Conservation (phyloP, 2,888 invertebrate genomes). For the Theristus sp. region DNA sequence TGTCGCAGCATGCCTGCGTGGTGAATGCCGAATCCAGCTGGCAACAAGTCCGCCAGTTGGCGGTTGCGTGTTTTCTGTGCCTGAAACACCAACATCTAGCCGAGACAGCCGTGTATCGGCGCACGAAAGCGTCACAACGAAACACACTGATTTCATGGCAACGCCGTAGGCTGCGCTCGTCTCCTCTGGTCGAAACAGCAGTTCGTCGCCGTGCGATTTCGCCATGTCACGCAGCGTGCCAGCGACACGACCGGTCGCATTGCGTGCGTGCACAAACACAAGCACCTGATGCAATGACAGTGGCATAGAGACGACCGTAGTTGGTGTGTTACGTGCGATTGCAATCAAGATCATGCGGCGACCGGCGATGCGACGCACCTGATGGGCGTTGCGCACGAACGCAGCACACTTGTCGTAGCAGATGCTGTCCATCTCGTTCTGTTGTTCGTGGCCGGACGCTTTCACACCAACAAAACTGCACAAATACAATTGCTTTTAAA, state of each 20-base stretch:
- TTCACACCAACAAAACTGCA: conserved; percentile 21
- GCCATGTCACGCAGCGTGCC: conserved; percentile 62
- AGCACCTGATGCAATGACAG: conserved; percentile 43
- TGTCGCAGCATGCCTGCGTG: conserved; percentile 82
- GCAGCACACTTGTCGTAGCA: conserved; percentile 78
- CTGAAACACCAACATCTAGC: conserved; percentile 8
- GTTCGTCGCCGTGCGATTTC: conserved; percentile 49
- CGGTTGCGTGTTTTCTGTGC: conserved; percentile 13
- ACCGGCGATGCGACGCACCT: conserved; percentile 44
- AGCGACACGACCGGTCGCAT: conserved; percentile 78
- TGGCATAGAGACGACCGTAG: no score
- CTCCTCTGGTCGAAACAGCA: conserved; percentile 43
- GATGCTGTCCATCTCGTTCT: conserved; percentile 65
- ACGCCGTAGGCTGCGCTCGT: no score
- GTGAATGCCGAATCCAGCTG: conserved; percentile 72
- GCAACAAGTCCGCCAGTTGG: conserved; percentile 49
- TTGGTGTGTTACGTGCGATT: no score
- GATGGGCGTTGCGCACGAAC: conserved; percentile 71
- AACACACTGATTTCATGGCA: no score
- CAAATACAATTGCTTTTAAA: not conserved
- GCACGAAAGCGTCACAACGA: no score
- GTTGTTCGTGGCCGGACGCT: conserved; percentile 27
- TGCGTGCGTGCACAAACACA: conserved; percentile 95
- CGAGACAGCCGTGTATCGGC: no score
- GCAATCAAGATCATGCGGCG: no score